Evolutionary conservation across 2,113 vertebrate genomes (phyloP), one percentile per base, ranked within the genome.

Genomic region (Lophochroa leadbeateri): DNA sequence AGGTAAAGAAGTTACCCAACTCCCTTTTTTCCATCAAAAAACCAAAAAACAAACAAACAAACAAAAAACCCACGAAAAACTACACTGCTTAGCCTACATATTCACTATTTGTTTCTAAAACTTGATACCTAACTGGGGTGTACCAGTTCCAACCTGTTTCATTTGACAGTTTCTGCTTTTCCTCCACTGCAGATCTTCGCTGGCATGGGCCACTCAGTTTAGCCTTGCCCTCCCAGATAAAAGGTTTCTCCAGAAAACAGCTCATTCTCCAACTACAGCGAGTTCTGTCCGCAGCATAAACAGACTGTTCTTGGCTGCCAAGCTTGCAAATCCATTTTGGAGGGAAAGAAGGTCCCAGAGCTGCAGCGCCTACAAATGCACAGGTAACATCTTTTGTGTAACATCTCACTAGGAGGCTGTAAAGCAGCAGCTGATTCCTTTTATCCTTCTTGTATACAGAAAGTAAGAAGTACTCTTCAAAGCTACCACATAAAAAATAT

Each of bases 241-340:
- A 92, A 94, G 41, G 27, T 55, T 90, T 86, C 58, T 86, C 88
- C 50, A 88, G 84, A 90, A 90, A 87, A 39, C 21, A 61, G 60
- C 31, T 86, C 49, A 28, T 49, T 79, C 72, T 61, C 33, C 82
- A 94, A 61, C 41, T 18, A 63, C 5, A n/a, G 58, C 0, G 1
- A 75, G 41, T n/a, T 83, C 68, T n/a, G 25, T 67, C 58, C 29
- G 28, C 44, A 79, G 35, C 55, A 64, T 6, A 63, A 77, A 61
- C 29, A 75, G 29, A 28, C 7, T 29, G 71, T 25, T 91, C 49
- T 90, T 69, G 69, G 44, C 61, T 74, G 57, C 47, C 68, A 86
- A 90, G 27, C 29, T 55, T 37, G 10, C 12, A 50, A 68, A 88
- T 71, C 41, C 44, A 52, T 65, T 76, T 52, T 29, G 39, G 70